These are phyloP conservation scores for Drosophila formosana DNA, from an alignment of 2,888 invertebrate genomes.

Conservation along the genomic window DNA sequence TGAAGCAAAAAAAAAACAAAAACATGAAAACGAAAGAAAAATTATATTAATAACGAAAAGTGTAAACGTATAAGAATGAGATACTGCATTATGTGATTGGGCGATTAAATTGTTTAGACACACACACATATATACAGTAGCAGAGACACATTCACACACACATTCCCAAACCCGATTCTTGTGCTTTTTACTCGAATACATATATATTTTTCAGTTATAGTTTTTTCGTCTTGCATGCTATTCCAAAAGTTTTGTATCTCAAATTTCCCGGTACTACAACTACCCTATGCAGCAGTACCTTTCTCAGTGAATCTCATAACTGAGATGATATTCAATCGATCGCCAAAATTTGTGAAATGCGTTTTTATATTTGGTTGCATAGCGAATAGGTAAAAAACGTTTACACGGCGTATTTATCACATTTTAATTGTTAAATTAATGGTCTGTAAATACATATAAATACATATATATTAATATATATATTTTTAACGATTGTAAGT, in stretches of 20 bases:
- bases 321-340: constrained; percentile 51
- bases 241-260: constrained; percentile 35
- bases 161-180: constrained; percentile 50
- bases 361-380: constrained; percentile 54
- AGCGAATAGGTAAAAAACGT: constrained; percentile 53
- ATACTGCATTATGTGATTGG: constrained; percentile 75
- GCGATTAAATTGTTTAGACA: constrained; percentile 73
- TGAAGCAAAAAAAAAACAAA: constrained; percentile 29
- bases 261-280: constrained; percentile 26
- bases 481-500: constrained; percentile 58
- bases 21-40: constrained; percentile 26
- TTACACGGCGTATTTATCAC: constrained; percentile 67
- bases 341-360: constrained; percentile 60
- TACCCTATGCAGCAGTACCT: constrained; percentile 7
- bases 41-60: constrained; percentile 37
- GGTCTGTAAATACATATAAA: constrained; percentile 64
- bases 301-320: constrained; percentile 67
- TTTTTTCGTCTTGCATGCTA: constrained; percentile 19
- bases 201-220: constrained; percentile 21
- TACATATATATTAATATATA: constrained; percentile 56
- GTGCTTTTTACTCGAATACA: constrained; percentile 48
- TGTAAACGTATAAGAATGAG: constrained; percentile 39
- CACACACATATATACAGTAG: constrained; percentile 27
- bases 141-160: constrained; percentile 41
- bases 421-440: constrained; percentile 63